A percentile compares a stretch with the other conserved stretches of the same genome.
Evolutionary conservation across 2,888 invertebrate species (phyloP).

Genomic region (Eristalis intricaria): DNA sequence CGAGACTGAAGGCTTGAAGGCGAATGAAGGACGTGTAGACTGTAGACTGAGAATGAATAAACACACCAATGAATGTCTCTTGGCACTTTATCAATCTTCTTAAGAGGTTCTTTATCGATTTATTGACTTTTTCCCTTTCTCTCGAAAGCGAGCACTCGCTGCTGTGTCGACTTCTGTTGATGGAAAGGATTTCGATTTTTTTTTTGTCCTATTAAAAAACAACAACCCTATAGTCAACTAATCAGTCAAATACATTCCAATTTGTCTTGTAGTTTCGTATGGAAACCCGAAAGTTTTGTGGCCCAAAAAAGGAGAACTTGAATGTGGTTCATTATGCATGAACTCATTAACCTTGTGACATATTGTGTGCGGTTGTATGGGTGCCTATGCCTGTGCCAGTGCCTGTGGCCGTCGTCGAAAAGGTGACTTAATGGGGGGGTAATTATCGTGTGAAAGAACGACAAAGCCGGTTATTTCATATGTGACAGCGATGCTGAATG

Average conservation of each 20-base stretch:
- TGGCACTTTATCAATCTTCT: slow-evolving; percentile 49
- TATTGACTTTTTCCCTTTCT: slow-evolving; percentile 30
- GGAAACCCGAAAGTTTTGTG: background rate
- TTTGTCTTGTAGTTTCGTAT: background rate
- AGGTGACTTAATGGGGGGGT: background rate
- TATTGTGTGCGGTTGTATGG: background rate
- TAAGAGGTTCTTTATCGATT: slow-evolving; percentile 57
- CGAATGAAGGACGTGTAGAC: background rate
- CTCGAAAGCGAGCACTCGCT: background rate
- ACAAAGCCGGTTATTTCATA: slow-evolving; percentile 13
- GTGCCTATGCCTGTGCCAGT: background rate
- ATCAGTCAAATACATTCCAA: background rate
- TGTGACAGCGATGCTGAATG: slow-evolving; percentile 12
- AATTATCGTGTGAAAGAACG: slow-evolving; percentile 17
- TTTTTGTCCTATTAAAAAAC: background rate
- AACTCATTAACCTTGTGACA: slow-evolving; percentile 48
- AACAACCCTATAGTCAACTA: background rate
- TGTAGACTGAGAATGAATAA: slow-evolving; percentile 14
- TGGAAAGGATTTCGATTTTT: too few relatives aligned
- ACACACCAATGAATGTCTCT: slow-evolving; percentile 28
- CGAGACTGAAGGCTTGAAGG: background rate
- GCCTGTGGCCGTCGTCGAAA: background rate
- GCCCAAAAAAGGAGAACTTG: background rate
- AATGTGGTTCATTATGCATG: slow-evolving; percentile 12
- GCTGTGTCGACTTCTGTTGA: too few relatives aligned